These are phyloP conservation scores for Ptilorrhoa leucosticta DNA, from an alignment of 2,113 vertebrate species.

Conservation along the genomic window DNA sequence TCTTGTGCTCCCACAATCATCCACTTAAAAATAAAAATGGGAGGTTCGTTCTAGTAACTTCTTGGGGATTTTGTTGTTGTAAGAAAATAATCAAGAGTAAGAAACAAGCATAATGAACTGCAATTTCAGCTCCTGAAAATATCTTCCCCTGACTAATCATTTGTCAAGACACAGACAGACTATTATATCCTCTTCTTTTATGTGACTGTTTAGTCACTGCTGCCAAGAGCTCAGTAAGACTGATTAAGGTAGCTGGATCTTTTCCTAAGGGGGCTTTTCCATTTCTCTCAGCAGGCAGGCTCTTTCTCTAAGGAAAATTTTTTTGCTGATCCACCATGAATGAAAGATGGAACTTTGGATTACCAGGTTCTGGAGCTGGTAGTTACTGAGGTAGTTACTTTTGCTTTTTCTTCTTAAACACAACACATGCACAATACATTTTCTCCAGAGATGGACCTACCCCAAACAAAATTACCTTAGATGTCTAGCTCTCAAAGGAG, in stretches of 20 bases:
- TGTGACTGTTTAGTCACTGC: conserved; percentile 14
- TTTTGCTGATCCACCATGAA: not conserved
- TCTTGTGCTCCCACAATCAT: not conserved
- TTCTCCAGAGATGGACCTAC: not conserved
- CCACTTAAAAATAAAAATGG: not conserved
- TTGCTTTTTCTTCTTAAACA: not conserved
- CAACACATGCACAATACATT: not conserved
- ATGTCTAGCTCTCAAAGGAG: not conserved
- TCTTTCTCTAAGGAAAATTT: not conserved
- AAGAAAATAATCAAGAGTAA: conserved; percentile 9
- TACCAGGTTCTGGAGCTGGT: not conserved
- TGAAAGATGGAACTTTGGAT: not conserved
- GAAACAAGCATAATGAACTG: not conserved
- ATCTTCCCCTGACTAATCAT: conserved; percentile 10
- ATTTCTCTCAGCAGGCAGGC: not conserved
- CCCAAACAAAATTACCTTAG: not conserved
- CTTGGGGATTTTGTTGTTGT: not conserved
- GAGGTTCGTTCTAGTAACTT: not conserved
- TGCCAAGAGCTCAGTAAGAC: conserved; percentile 44
- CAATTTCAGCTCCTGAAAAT: conserved; percentile 26
- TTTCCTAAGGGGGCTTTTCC: conserved; percentile 18
- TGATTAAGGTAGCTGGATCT: conserved; percentile 33
- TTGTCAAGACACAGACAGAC: conserved; percentile 39
- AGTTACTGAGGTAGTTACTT: not conserved
- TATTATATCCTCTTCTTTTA: conserved; percentile 40